Percentiles rank a stretch among this genome's conserved stretches.
These are phyloP conservation scores for Naso thynnoides DNA, from an alignment of 2,797 vertebrate genomes.

Conservation along the genomic window DNA sequence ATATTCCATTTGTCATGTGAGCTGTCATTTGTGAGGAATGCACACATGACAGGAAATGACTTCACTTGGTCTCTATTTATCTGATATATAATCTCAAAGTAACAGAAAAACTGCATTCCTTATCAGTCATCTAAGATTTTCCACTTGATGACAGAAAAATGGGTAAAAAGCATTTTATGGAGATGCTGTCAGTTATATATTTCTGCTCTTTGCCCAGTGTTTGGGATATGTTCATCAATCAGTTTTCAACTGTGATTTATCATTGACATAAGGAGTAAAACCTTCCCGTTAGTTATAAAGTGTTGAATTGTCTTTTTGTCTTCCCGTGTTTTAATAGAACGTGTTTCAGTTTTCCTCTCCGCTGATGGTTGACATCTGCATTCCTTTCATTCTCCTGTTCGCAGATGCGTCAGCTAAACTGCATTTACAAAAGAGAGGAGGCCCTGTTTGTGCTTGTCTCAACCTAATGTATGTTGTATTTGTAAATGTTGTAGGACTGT, in stretches of 20 bases:
- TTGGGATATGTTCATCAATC: neutral
- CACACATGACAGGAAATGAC: neutral
- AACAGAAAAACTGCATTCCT: neutral
- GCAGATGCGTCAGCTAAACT: conserved; percentile 71
- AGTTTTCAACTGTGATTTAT: conserved; percentile 17
- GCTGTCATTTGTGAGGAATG: conserved; percentile 20
- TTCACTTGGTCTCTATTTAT: neutral
- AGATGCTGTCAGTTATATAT: neutral
- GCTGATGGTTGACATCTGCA: conserved; percentile 47
- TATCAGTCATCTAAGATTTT: neutral
- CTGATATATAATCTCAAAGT: neutral
- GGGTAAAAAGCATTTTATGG: neutral
- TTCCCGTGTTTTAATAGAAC: neutral
- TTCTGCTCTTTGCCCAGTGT: neutral
- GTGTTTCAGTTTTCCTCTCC: conserved; percentile 30
- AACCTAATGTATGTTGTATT: conserved; percentile 17
- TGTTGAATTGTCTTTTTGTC: neutral
- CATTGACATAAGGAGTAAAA: too few relatives aligned
- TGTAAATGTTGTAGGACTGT: conserved; percentile 12
- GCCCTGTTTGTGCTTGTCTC: conserved; percentile 50
- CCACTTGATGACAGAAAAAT: neutral
- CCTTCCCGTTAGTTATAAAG: neutral
- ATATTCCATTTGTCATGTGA: conserved; percentile 17
- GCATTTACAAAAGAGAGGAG: conserved; percentile 69
- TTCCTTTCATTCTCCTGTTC: conserved; percentile 73